Percentiles rank a stretch among this genome's conserved stretches.
Conservation (phyloP, 2,113 vertebrate species). For the Triplophysa tibetana region DNA sequence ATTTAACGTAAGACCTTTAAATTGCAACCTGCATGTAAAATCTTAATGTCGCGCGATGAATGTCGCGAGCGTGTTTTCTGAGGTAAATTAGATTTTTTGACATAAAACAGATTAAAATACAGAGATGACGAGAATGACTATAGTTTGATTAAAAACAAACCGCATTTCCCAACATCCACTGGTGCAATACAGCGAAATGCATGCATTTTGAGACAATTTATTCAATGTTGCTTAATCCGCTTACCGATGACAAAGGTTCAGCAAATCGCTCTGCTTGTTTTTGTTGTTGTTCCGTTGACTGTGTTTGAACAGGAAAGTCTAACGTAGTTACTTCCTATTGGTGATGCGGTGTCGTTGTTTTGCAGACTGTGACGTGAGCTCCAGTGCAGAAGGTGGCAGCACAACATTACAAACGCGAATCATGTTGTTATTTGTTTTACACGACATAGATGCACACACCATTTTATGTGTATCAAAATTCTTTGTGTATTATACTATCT, state of each 20-base stretch:
- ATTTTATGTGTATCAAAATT: too few species aligned
- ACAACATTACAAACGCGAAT: not conserved
- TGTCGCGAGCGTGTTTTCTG: not conserved
- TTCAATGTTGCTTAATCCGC: constrained; percentile 7
- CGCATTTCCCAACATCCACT: not conserved
- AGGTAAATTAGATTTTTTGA: not conserved
- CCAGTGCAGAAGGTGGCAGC: constrained; percentile 2
- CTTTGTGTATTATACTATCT: too few species aligned
- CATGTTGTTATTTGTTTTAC: not conserved
- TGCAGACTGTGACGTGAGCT: not conserved
- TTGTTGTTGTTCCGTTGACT: constrained; percentile 43
- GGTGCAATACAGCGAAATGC: not conserved
- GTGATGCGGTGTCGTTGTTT: not conserved
- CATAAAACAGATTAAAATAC: not conserved
- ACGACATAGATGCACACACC: too few species aligned
- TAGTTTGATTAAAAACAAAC: not conserved
- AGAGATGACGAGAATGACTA: not conserved
- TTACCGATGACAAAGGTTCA: constrained; percentile 41
- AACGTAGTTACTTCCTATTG: constrained; percentile 25
- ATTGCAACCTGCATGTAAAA: not conserved
- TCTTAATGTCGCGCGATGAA: not conserved
- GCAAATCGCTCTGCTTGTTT: constrained; percentile 34
- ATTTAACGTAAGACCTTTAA: not conserved
- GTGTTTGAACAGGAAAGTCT: constrained; percentile 21
- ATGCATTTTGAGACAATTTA: not conserved